A percentile compares a stretch with the other conserved stretches of the same genome.
Evolutionary conservation across 1,140 invertebrate species (phyloP).

Genomic region (Drosophila auraria): DNA sequence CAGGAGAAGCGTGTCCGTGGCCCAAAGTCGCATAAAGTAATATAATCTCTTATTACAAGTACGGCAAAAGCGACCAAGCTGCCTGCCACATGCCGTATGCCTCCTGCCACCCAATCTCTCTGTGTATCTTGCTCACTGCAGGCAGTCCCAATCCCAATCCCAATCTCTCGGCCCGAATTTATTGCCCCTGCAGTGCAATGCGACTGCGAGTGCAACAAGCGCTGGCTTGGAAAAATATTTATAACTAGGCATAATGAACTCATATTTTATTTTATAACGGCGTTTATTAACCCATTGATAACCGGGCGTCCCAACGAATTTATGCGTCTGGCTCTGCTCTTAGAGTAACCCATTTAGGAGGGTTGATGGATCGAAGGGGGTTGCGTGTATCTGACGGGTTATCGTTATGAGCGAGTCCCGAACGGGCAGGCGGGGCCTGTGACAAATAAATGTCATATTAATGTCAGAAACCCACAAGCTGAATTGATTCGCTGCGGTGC

Average conservation of each 20-base stretch:
- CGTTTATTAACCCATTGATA: constrained; percentile 84
- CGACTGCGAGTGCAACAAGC: constrained; percentile 69
- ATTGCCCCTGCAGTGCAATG: constrained; percentile 74
- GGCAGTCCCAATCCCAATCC: constrained; percentile 26
- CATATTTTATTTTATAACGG: constrained; percentile 81
- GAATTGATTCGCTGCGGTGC: constrained; percentile 66
- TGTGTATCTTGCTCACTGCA: constrained; percentile 31
- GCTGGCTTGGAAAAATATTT: constrained; percentile 59
- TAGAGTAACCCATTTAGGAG: constrained; percentile 4
- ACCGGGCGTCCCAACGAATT: constrained; percentile 58
- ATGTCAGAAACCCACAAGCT: constrained; percentile 71
- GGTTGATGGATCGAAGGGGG: constrained; percentile 19
- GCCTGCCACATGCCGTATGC: constrained; percentile 40
- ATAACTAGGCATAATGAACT: constrained; percentile 81
- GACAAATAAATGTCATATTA: constrained; percentile 84
- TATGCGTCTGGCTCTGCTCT: constrained; percentile 65
- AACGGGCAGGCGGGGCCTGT: constrained; percentile 50
- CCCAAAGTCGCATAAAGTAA: constrained; percentile 79
- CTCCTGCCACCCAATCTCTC: constrained; percentile 15
- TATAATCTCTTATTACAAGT: constrained; percentile 82
- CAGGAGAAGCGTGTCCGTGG: constrained; percentile 53
- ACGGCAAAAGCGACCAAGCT: constrained; percentile 67
- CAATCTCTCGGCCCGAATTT: constrained; percentile 66
- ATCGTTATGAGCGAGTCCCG: constrained; percentile 58
- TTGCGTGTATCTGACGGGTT: constrained; percentile 45